These are phyloP conservation scores for Caenorhabditis sp. DNA, from an alignment of 2,888 invertebrate genomes.

Conservation along the genomic window DNA sequence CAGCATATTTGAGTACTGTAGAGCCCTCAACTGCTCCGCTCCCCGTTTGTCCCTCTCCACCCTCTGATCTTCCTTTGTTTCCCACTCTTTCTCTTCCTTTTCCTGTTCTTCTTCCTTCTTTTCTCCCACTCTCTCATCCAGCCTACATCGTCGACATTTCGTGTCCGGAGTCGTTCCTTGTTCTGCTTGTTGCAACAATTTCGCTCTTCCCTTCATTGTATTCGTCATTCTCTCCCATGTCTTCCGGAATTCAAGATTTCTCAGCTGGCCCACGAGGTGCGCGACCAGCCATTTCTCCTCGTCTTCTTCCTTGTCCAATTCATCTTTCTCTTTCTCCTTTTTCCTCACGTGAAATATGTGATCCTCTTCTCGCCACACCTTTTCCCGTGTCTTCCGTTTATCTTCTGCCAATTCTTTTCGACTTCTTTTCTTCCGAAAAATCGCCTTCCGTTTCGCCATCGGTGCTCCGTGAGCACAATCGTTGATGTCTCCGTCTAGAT, in stretches of 20 bases:
- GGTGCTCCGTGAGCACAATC: constrained; percentile 24
- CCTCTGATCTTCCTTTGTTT: constrained; percentile 8
- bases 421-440: neutral
- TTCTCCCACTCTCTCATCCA: neutral
- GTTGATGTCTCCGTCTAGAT: neutral
- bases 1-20: constrained; percentile 14
- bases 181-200: neutral
- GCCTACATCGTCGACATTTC: neutral
- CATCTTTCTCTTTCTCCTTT: no score
- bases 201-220: neutral
- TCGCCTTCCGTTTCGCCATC: constrained; percentile 4
- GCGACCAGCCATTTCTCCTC: constrained; percentile 1
- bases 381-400: constrained; percentile 14
- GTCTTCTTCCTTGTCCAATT: neutral
- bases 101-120: neutral
- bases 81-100: constrained; percentile 26
- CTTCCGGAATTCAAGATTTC: neutral
- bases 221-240: neutral
- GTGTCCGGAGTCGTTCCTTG: neutral
- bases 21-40: constrained; percentile 11
- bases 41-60: constrained; percentile 2
- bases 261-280: neutral
- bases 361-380: no score
- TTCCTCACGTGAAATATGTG: no score
- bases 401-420: constrained; percentile 3